Percentiles rank a stretch among this genome's conserved stretches.
phyloP scores from a whole-genome alignment of 2,888 invertebrate species.

The Andrena minutula region DNA sequence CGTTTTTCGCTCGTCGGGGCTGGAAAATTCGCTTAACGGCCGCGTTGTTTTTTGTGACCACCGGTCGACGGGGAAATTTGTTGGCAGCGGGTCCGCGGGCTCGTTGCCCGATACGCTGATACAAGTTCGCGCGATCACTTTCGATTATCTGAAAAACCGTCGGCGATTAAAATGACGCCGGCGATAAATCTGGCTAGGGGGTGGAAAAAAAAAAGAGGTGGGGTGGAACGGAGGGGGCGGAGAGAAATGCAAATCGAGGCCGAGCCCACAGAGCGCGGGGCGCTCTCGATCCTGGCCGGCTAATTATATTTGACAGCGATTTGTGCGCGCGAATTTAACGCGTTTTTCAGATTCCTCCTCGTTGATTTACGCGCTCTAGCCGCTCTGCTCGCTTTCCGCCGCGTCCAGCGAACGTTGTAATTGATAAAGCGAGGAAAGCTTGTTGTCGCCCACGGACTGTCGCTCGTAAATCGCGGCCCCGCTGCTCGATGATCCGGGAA shows the following conservation, averaged over 20 bases:
- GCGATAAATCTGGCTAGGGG: slow-evolving; percentile 46
- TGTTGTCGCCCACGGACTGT: slow-evolving; percentile 38
- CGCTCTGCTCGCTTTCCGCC: slow-evolving; percentile 11
- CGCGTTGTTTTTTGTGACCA: slow-evolving; percentile 16
- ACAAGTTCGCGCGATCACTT: slow-evolving; percentile 54
- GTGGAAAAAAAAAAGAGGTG: not conserved
- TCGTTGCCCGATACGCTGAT: slow-evolving; percentile 45
- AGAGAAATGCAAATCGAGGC: slow-evolving; percentile 28
- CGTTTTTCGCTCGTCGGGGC: not conserved
- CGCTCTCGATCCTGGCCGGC: slow-evolving; percentile 19
- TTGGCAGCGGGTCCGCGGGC: slow-evolving; percentile 33
- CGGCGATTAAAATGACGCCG: slow-evolving; percentile 63
- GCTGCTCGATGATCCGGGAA: slow-evolving; percentile 59
- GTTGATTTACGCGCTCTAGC: slow-evolving; percentile 53
- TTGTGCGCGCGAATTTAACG: slow-evolving; percentile 49
- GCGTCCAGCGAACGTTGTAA: slow-evolving; percentile 38
- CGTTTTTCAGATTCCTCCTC: slow-evolving; percentile 54
- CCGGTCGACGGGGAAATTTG: slow-evolving; percentile 44
- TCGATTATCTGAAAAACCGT: slow-evolving; percentile 63
- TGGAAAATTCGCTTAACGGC: slow-evolving; percentile 30
- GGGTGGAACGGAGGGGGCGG: not conserved
- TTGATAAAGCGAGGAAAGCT: slow-evolving; percentile 62
- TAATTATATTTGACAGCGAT: slow-evolving; percentile 64
- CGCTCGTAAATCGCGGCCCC: slow-evolving; percentile 43
- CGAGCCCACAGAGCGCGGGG: not conserved